These are phyloP conservation scores for Ptiloglossa arizonensis DNA, from an alignment of 1,140 invertebrate genomes.

Conservation along the genomic window DNA sequence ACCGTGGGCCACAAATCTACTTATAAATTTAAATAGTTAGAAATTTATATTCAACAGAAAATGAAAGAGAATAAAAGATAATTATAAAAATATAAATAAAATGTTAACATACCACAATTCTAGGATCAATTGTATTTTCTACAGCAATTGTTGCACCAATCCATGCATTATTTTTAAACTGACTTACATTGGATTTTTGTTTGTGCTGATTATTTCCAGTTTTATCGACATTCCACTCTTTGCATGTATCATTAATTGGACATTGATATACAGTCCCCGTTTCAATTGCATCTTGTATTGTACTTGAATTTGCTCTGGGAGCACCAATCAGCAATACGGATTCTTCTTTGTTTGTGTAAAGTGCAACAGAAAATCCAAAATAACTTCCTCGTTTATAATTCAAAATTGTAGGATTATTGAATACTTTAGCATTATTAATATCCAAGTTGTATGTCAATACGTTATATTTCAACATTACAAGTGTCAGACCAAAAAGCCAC, in stretches of 20 bases:
- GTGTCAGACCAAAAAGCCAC: not conserved
- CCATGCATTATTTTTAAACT: constrained; percentile 65
- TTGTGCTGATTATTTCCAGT: constrained; percentile 11
- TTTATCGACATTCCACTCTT: constrained; percentile 55
- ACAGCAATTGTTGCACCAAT: constrained; percentile 66
- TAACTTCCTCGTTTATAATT: constrained; percentile 59
- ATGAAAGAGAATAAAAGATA: not conserved
- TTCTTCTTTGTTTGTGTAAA: constrained; percentile 50
- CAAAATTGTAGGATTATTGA: constrained; percentile 48
- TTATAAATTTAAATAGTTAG: not conserved
- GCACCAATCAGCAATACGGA: constrained; percentile 67
- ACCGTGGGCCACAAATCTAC: constrained; percentile 71
- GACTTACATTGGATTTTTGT: constrained; percentile 9
- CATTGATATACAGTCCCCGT: constrained; percentile 70
- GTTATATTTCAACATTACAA: constrained; percentile 6
- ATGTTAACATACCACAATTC: constrained; percentile 63
- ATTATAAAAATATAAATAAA: not conserved
- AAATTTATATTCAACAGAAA: not conserved
- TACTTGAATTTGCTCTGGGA: constrained; percentile 65
- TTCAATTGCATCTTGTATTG: constrained; percentile 48
- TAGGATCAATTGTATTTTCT: constrained; percentile 60
- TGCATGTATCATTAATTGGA: constrained; percentile 43
- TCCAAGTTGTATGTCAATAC: constrained; percentile 65
- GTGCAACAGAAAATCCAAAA: constrained; percentile 69
- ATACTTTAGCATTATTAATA: constrained; percentile 48